phyloP scores from a whole-genome alignment of 2,888 invertebrate genomes.

The Bursaphelenchus okinawaensis region DNA sequence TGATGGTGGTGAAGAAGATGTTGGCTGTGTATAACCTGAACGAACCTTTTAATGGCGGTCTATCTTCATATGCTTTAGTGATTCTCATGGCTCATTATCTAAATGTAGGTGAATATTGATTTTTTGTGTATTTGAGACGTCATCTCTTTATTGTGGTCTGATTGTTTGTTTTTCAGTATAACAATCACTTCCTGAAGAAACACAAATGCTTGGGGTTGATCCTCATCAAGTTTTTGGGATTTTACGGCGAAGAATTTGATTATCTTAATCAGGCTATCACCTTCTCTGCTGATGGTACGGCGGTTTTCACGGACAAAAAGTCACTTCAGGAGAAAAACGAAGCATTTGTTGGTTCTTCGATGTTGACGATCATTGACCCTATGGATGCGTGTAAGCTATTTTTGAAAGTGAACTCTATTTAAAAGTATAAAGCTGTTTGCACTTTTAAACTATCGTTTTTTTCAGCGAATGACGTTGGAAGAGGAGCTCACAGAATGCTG shows the following conservation, averaged over 20 bases:
- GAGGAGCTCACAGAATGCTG: conserved; percentile 88
- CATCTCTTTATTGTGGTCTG: not conserved
- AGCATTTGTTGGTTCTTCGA: conserved; percentile 66
- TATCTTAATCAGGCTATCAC: conserved; percentile 72
- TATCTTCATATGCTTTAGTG: conserved; percentile 95
- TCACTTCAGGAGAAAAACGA: conserved; percentile 60
- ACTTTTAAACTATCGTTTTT: not conserved
- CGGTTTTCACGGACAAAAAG: conserved; percentile 82
- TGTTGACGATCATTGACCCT: conserved; percentile 95
- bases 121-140: no score
- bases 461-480: conserved; percentile 86
- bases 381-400: conserved; percentile 64
- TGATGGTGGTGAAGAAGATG: conserved; percentile 96
- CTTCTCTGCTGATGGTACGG: conserved; percentile 58
- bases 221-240: conserved; percentile 57
- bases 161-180: conserved; percentile 4
- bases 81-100: conserved; percentile 97
- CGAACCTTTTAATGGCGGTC: conserved; percentile 98
- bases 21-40: conserved; percentile 93
- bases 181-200: conserved; percentile 1
- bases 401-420: not conserved
- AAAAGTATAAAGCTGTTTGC: conserved; percentile 8
- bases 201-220: conserved; percentile 66
- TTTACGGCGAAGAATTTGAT: conserved; percentile 87
- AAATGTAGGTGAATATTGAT: conserved; percentile 63